These are phyloP conservation scores for Triplophysa bombifrons DNA, from an alignment of 2,797 vertebrate species.

Conservation along the genomic window DNA sequence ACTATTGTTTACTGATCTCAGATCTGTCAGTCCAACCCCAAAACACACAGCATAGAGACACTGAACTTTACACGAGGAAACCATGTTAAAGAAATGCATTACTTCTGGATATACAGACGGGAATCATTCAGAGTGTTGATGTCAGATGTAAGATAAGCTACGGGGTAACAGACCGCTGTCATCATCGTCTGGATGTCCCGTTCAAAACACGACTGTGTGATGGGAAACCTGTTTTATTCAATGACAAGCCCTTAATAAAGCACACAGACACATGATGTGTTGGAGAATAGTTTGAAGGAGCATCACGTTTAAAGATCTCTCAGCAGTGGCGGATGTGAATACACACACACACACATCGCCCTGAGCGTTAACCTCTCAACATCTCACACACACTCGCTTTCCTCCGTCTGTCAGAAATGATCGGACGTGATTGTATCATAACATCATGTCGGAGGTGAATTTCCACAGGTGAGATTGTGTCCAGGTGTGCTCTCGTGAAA, in stretches of 20 bases:
- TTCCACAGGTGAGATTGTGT: slow-evolving; percentile 7
- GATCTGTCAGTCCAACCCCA: slow-evolving; percentile 13
- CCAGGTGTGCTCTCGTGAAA: slow-evolving; percentile 21
- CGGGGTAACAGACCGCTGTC: slow-evolving; percentile 6
- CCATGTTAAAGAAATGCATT: no score
- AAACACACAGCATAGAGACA: not conserved
- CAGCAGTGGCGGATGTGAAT: slow-evolving; percentile 34
- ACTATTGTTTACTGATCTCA: slow-evolving; percentile 19
- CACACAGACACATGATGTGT: not conserved
- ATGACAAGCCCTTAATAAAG: not conserved
- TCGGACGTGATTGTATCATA: not conserved
- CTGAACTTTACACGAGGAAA: no score
- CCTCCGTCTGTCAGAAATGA: slow-evolving; percentile 12
- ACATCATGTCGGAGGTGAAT: slow-evolving; percentile 3
- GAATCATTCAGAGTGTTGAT: slow-evolving; percentile 10
- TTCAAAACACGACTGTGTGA: not conserved
- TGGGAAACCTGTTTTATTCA: not conserved
- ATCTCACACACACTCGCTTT: slow-evolving; percentile 17
- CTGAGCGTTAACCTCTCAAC: slow-evolving; percentile 12
- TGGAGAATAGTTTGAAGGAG: slow-evolving; percentile 23
- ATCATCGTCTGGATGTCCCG: not conserved
- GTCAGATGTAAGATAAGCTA: not conserved
- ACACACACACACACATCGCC: slow-evolving; percentile 6
- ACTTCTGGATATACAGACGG: not conserved
- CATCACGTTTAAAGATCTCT: slow-evolving; percentile 28